Evolutionary conservation across 2,797 vertebrate genomes (phyloP).

Genomic region (Synaphobranchus kaupii): DNA sequence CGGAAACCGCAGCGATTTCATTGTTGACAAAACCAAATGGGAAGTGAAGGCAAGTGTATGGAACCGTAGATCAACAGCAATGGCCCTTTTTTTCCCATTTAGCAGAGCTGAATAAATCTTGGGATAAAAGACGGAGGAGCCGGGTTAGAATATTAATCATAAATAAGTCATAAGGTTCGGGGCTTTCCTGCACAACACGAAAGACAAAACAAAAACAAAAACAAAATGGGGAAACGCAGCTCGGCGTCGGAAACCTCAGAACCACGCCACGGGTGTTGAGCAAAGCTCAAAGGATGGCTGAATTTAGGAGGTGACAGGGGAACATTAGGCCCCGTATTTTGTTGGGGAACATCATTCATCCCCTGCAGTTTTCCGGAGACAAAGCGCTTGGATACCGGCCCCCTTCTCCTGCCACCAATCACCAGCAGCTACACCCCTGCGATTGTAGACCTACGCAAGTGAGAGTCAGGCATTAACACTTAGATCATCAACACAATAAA

Average conservation of each 20-base stretch:
- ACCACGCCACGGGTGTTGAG: not conserved
- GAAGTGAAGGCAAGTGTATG: not conserved
- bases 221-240: not conserved
- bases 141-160: not conserved
- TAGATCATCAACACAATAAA: not conserved
- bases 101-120: not conserved
- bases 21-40: not conserved
- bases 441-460: not conserved
- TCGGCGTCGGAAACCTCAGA: not conserved
- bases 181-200: not conserved
- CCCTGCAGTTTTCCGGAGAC: not conserved
- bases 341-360: not conserved
- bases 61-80: not conserved
- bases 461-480: not conserved
- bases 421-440: not conserved
- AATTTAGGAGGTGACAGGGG: not conserved
- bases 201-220: not conserved
- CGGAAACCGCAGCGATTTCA: not conserved
- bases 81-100: not conserved
- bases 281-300: not conserved
- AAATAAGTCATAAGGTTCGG: not conserved
- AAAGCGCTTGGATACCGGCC: not conserved
- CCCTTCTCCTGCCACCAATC: not conserved
- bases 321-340: not conserved
- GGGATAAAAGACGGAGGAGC: not conserved